Base-by-base conservation (phyloP, 2,888 invertebrate species). In the Hypomecis atomaria region DNA sequence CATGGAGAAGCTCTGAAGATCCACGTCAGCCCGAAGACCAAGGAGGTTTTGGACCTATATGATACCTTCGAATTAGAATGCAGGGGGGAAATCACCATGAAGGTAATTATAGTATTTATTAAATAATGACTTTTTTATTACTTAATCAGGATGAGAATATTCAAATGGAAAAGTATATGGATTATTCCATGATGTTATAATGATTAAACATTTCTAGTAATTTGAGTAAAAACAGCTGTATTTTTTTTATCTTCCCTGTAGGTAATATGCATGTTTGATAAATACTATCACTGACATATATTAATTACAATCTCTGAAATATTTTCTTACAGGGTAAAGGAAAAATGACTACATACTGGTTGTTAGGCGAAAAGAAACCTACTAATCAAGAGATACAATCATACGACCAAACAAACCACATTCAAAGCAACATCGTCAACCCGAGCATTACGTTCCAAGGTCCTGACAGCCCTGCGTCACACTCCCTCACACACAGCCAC, bases 1-100 rank as follows among this genome's bases (percentile, higher is more conserved):
- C 98, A 97, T 76, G 98, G 98, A 10, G 95, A 96, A 84, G 98
- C 98, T 0, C 89, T 98, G 34, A 96, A 95, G 86, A 98, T 99
- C 73, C 99, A 99, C 87, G 97, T 99, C 65, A 98, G 98, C 81
- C 96, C 97, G 0, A 95, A 94, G 67, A 99, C 99, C 0, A 98
- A 98, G 83, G 94, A 95, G 76, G 94, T 98, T 5, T 90, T 99
- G 71, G 98, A 98, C 75, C 94, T 95, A 8, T 98, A 98, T 78
- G 96, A 96, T 60, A 96, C 96, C 53, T 99, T 99, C 77, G 95
- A 96, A 50, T 90, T 98, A 43, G 96, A 96, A 66, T 95, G 96
- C 70, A 93, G 99, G 71, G 99, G 99, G 53, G 96, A 96, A 82
- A 96, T 99, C 37, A 96, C 96, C 72, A 96, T 99, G 94, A 99